Evolutionary conservation across 2,113 vertebrate genomes (phyloP).

Genomic region (Peucedramus taeniatus): DNA sequence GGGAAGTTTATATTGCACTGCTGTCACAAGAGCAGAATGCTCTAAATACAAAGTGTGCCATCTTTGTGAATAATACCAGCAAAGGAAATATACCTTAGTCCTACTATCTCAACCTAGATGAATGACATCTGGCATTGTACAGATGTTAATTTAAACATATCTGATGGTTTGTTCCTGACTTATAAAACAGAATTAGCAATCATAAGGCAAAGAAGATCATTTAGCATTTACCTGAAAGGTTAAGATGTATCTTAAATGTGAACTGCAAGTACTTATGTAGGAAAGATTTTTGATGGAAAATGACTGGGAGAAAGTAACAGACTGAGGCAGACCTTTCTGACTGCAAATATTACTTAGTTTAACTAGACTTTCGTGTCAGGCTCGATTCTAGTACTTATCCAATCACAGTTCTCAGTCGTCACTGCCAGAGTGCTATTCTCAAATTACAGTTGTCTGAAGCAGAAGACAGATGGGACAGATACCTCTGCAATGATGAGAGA

Average conservation of each 20-base stretch:
- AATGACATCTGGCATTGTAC: not conserved
- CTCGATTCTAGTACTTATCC: not conserved
- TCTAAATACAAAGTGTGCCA: not conserved
- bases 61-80: not conserved
- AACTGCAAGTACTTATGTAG: not conserved
- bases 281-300: not conserved
- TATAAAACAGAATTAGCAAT: not conserved
- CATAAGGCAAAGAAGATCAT: not conserved
- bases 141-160: not conserved
- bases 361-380: not conserved
- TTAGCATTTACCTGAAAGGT: not conserved
- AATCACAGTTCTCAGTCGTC: not conserved
- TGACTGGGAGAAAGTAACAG: not conserved
- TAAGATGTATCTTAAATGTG: not conserved
- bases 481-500: not conserved
- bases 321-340: not conserved
- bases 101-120: not conserved
- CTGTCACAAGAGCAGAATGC: not conserved
- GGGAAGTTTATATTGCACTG: not conserved
- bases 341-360: not conserved
- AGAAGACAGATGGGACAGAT: not conserved
- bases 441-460: not conserved
- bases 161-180: not conserved
- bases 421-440: not conserved
- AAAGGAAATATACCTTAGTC: not conserved